phyloP scores from a whole-genome alignment of 1,140 invertebrate genomes.

The Brachionus sp. region DNA sequence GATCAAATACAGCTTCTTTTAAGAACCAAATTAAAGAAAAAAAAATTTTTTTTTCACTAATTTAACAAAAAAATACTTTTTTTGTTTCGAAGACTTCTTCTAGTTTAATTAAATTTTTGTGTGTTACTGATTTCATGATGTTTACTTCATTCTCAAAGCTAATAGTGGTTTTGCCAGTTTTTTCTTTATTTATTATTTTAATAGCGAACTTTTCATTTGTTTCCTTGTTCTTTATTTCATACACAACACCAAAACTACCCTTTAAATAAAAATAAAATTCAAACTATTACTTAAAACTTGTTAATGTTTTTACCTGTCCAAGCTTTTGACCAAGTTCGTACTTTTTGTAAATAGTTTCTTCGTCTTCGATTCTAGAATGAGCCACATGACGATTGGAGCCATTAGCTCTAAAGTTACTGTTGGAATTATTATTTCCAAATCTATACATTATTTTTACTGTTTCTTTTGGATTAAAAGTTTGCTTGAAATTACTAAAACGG shows the following conservation, averaged over 20 bases:
- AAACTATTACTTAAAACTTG: not conserved
- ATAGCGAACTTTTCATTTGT: slow-evolving; percentile 61
- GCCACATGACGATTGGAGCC: slow-evolving; percentile 46
- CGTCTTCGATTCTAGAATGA: slow-evolving; percentile 56
- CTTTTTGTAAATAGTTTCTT: slow-evolving; percentile 51
- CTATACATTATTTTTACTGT: slow-evolving; percentile 36
- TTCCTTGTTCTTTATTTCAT: slow-evolving; percentile 57
- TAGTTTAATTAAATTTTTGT: slow-evolving; percentile 63
- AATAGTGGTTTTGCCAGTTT: slow-evolving; percentile 51
- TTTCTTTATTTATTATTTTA: slow-evolving; percentile 63
- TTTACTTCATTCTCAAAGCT: slow-evolving; percentile 62
- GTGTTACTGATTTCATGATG: slow-evolving; percentile 63
- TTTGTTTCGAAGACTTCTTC: slow-evolving; percentile 63
- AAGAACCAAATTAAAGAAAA: not conserved
- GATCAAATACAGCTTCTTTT: slow-evolving; percentile 58
- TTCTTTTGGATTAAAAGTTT: not conserved
- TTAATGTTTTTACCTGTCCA: slow-evolving; percentile 52
- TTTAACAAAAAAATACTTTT: slow-evolving; percentile 52
- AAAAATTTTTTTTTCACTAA: not conserved
- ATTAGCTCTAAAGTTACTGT: slow-evolving; percentile 7
- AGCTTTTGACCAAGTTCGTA: slow-evolving; percentile 55
- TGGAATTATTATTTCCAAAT: slow-evolving; percentile 14
- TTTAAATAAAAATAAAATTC: not conserved
- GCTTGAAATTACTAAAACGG: not conserved
- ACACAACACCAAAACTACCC: slow-evolving; percentile 63